Percentiles rank a stretch among this genome's conserved stretches.
Conservation (phyloP, 2,888 invertebrate species). For the Clistopyga incitator region DNA sequence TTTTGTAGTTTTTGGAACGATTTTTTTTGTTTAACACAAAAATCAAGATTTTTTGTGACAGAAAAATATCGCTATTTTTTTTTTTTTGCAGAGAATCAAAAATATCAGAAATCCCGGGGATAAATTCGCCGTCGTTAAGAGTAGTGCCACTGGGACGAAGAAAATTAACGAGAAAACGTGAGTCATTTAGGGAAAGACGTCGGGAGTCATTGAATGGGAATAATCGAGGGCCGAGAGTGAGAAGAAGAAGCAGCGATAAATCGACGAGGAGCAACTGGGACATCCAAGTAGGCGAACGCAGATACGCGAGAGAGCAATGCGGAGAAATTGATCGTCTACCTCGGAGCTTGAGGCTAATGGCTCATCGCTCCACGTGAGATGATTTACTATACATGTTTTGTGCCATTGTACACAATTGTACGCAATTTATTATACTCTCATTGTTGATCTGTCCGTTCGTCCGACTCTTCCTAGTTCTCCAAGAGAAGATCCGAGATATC, state of each 20-base stretch:
- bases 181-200: background rate
- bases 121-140: constrained; percentile 22
- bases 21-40: too few species aligned
- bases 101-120: constrained; percentile 20
- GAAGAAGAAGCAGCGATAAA: constrained; percentile 13
- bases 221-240: constrained; percentile 1
- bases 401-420: constrained; percentile 8
- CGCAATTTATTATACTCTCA: constrained; percentile 20
- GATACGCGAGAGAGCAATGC: constrained; percentile 69
- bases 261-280: constrained; percentile 1
- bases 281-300: background rate
- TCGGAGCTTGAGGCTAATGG: constrained; percentile 73
- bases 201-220: constrained; percentile 10
- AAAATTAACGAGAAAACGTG: constrained; percentile 42
- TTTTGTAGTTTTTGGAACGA: too few species aligned
- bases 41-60: too few species aligned
- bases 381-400: constrained; percentile 1
- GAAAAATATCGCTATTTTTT: too few species aligned
- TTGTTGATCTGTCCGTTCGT: background rate
- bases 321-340: constrained; percentile 69
- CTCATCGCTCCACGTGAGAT: constrained; percentile 73
- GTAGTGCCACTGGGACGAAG: background rate
- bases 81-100: background rate
- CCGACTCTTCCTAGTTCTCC: constrained; percentile 34
- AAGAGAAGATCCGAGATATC: constrained; percentile 48